These are phyloP conservation scores for Leptinotarsa tumamoca DNA, from an alignment of 2,888 invertebrate species.

Conservation along the genomic window DNA sequence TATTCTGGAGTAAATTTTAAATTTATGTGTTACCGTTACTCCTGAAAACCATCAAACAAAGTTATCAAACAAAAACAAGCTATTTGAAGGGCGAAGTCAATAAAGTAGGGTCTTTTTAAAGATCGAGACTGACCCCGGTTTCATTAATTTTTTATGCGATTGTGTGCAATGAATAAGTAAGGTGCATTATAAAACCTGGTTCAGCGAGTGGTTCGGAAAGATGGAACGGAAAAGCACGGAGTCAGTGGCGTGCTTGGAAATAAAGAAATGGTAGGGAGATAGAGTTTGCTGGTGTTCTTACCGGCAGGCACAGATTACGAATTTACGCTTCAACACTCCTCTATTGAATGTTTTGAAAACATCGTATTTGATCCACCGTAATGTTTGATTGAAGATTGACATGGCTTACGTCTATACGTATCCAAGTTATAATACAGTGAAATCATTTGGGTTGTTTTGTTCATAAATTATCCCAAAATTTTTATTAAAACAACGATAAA, in stretches of 20 bases:
- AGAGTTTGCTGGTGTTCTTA: too few species aligned
- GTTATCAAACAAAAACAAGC: constrained; percentile 67
- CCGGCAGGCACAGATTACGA: too few species aligned
- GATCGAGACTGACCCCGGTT: constrained; percentile 64
- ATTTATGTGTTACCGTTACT: constrained; percentile 63
- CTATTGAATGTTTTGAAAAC: too few species aligned
- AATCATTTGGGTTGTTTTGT: too few species aligned
- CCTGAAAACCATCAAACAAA: constrained; percentile 66
- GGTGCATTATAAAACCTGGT: constrained; percentile 64
- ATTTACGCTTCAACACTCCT: too few species aligned
- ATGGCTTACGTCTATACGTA: too few species aligned
- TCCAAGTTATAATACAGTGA: too few species aligned
- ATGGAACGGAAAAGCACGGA: constrained; percentile 42
- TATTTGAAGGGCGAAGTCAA: constrained; percentile 65
- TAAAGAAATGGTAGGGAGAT: too few species aligned
- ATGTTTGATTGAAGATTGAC: too few species aligned
- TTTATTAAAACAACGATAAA: too few species aligned
- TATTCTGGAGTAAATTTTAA: constrained; percentile 59
- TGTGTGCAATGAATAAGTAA: constrained; percentile 68
- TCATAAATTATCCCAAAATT: too few species aligned
- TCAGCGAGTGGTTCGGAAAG: constrained; percentile 51
- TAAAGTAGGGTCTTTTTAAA: constrained; percentile 66
- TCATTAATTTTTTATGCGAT: constrained; percentile 67
- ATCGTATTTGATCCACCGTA: too few species aligned
- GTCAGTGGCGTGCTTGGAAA: constrained; percentile 35